phyloP scores from a whole-genome alignment of 2,113 vertebrate genomes.

The Ceyx margarethae region DNA sequence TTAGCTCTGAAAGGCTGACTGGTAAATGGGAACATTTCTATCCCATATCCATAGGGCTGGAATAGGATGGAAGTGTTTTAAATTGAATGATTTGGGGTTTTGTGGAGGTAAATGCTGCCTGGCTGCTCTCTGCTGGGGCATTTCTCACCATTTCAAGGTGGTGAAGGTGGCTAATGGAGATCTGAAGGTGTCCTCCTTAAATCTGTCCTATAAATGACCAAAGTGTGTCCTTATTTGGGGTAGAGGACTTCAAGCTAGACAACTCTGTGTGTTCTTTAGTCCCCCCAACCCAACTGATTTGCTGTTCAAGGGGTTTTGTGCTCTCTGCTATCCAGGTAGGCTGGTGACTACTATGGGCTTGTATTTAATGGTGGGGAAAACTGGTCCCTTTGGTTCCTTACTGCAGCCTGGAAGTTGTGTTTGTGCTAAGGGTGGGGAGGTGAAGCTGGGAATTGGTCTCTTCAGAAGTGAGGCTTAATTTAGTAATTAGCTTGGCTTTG shows the following conservation, averaged over 20 bases:
- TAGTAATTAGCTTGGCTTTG: not conserved
- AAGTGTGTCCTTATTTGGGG: not conserved
- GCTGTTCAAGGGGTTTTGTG: not conserved
- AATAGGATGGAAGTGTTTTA: not conserved
- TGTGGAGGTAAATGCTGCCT: not conserved
- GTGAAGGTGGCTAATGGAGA: not conserved
- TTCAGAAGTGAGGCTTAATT: not conserved
- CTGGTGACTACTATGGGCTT: not conserved
- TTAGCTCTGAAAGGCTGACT: not conserved
- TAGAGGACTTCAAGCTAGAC: not conserved
- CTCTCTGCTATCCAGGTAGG: fast-evolving
- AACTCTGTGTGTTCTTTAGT: not conserved
- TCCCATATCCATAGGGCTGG: not conserved
- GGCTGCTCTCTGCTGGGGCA: not conserved
- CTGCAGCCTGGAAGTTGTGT: not conserved
- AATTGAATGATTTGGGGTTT: not conserved
- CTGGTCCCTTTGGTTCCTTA: not conserved
- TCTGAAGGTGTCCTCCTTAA: not conserved
- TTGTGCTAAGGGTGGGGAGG: not conserved
- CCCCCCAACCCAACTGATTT: not conserved
- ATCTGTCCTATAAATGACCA: not conserved
- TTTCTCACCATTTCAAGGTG: not conserved
- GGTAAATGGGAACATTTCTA: not conserved
- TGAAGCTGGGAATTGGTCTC: not conserved
- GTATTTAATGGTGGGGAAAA: not conserved